Evolutionary conservation across 2,113 vertebrate species (phyloP).

Genomic region (Cochlearius cochlearius): DNA sequence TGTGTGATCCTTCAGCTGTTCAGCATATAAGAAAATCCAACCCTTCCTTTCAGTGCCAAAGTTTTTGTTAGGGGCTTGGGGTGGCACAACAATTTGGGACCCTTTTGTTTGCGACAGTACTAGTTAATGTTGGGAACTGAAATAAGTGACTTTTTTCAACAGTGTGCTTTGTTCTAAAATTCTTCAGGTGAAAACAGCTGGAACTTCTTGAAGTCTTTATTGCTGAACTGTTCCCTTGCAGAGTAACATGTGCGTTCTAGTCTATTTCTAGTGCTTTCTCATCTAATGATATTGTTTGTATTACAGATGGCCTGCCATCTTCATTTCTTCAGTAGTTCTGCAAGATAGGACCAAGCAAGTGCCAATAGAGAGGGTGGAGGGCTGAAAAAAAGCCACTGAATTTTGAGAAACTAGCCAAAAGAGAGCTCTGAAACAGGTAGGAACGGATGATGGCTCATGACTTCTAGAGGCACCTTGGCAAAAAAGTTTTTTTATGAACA

Average conservation of each 20-base stretch:
- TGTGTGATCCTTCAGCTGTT: not conserved
- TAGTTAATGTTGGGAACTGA: not conserved
- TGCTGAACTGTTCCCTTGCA: not conserved
- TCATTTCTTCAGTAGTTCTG: not conserved
- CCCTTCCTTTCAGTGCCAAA: not conserved
- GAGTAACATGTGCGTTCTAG: not conserved
- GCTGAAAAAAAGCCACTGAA: not conserved
- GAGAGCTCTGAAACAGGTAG: not conserved
- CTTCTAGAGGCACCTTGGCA: not conserved
- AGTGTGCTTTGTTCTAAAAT: not conserved
- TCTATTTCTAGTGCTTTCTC: not conserved
- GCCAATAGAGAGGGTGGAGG: not conserved
- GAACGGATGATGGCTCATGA: not conserved
- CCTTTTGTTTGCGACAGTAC: not conserved
- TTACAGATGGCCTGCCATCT: not conserved
- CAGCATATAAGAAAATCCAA: not conserved
- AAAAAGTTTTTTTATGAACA: not conserved
- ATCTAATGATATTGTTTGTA: not conserved
- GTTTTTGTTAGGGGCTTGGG: not conserved
- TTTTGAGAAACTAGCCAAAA: not conserved
- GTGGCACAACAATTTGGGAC: not conserved
- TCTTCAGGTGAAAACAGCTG: not conserved
- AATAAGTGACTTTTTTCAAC: not conserved
- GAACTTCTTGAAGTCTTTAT: not conserved
- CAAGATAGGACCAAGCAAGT: not conserved